Conservation (phyloP, 2,888 invertebrate genomes). For the Liposcelis brunnea region DNA sequence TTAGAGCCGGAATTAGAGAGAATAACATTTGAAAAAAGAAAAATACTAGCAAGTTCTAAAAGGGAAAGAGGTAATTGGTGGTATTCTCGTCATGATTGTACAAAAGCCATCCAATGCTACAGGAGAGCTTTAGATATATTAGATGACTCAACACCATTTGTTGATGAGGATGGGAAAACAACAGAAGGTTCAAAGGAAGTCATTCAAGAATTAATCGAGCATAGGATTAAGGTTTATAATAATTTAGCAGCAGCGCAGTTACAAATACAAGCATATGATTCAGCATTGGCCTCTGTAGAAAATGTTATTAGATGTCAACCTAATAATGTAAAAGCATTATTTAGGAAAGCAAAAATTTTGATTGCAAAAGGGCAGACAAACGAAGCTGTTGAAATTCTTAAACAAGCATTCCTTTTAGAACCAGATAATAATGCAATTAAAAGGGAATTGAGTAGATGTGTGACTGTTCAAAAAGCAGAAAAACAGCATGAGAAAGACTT, state of each 20-base stretch:
- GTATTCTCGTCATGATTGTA: conserved; percentile 66
- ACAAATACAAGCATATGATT: conserved; percentile 69
- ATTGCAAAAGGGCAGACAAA: conserved; percentile 48
- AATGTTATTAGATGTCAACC: conserved; percentile 71
- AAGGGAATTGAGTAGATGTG: conserved; percentile 36
- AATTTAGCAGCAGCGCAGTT: conserved; percentile 87
- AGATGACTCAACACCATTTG: conserved; percentile 42
- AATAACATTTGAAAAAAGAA: conserved; percentile 45
- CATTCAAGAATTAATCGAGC: conserved; percentile 30
- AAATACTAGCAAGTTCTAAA: conserved; percentile 59
- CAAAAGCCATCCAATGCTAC: conserved; percentile 71
- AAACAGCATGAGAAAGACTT: conserved; percentile 42
- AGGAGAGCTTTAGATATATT: conserved; percentile 67
- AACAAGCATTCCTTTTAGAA: conserved; percentile 42
- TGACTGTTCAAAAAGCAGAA: conserved; percentile 37
- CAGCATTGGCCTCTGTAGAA: conserved; percentile 67
- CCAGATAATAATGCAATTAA: conserved; percentile 44
- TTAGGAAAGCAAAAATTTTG: conserved; percentile 62
- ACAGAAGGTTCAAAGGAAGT: conserved; percentile 13
- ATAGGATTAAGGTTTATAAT: conserved; percentile 69
- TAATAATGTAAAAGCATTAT: conserved; percentile 76
- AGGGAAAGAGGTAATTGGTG: conserved; percentile 82
- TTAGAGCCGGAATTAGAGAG: conserved; percentile 43
- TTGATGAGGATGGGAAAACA: conserved; percentile 26
- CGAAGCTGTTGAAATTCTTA: conserved; percentile 47